phyloP scores from a whole-genome alignment of 1,140 invertebrate genomes.

The Sipha flava region DNA sequence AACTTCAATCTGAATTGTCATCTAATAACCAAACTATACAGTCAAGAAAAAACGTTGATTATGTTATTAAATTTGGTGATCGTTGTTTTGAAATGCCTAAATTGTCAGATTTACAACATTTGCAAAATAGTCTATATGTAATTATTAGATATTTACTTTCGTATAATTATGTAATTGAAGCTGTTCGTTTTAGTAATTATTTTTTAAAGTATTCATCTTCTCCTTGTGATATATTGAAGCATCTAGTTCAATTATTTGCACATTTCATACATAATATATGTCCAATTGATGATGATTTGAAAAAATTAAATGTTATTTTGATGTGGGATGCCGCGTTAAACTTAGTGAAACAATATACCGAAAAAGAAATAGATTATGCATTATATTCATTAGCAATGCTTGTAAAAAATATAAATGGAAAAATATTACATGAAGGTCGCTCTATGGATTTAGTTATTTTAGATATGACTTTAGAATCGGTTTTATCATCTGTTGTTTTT shows the following conservation, averaged over 20 bases:
- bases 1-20: slow-evolving; percentile 1
- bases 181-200: slow-evolving; percentile 2
- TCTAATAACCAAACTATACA: background rate
- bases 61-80: background rate
- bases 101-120: background rate
- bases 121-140: slow-evolving; percentile 28
- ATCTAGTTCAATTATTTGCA: slow-evolving; percentile 11
- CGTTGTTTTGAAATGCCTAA: background rate
- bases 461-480: slow-evolving; percentile 18
- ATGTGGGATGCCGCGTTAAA: slow-evolving; percentile 23
- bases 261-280: background rate
- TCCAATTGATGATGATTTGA: slow-evolving; percentile 21
- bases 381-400: background rate
- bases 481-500: background rate
- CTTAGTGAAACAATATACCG: background rate
- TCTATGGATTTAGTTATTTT: slow-evolving; percentile 16
- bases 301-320: slow-evolving; percentile 16
- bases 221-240: background rate
- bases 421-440: background rate
- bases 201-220: background rate
- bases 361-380: slow-evolving; percentile 23
- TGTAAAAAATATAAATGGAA: slow-evolving; percentile 11
- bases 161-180: background rate
- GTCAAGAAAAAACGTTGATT: background rate
- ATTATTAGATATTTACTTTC: slow-evolving; percentile 14